Evolutionary conservation across 2,797 vertebrate species (phyloP), one percentile per base, ranked within the genome.

Genomic region (Pangasius mekongensis): DNA sequence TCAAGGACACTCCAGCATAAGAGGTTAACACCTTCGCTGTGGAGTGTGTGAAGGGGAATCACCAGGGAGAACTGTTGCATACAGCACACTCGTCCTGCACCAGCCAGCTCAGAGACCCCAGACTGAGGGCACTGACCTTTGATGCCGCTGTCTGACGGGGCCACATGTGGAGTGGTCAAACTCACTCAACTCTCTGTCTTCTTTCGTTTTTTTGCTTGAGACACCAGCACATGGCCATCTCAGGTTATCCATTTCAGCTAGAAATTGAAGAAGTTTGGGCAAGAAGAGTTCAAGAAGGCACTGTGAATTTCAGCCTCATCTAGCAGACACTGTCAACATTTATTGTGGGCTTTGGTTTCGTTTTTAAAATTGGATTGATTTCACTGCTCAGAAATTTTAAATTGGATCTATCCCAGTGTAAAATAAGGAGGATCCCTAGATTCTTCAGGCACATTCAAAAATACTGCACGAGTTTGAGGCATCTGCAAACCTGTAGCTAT

Each of bases 1-100:
- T 92, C 91, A 92, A 92, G 91, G 91, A 91, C 91, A 87, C 87
- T 81, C 82, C 87, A 91, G 39, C 69, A 83, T 87, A 89, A n/a
- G 86, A 88, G 90, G 87, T 88, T 90, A 89, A 91, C 87, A 89
- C 82, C 91, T 89, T 87, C 52, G 33, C 64, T 84, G 83, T 77
- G 74, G 83, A 86, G 83, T 69, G 71, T 81, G 83, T 78, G 86
- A 89, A 87, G 30, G 56, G 86, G 89, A 89, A 89, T 87, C 89
- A 89, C 89, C 87, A 86, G 83, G 87, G 90, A 89, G 84, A 86
- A 87, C 83, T 66, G 84, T 69, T 64, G 66, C 85, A 82, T 87
- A 84, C 84, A 85, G 86, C n/a, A 7, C 52, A 60, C 86, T 89
- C 39, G 3, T 84, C 85, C 62, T 52, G 85, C 86, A 52, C 52